Conservation (phyloP, 2,888 invertebrate genomes). For the Melolontha melolontha region DNA sequence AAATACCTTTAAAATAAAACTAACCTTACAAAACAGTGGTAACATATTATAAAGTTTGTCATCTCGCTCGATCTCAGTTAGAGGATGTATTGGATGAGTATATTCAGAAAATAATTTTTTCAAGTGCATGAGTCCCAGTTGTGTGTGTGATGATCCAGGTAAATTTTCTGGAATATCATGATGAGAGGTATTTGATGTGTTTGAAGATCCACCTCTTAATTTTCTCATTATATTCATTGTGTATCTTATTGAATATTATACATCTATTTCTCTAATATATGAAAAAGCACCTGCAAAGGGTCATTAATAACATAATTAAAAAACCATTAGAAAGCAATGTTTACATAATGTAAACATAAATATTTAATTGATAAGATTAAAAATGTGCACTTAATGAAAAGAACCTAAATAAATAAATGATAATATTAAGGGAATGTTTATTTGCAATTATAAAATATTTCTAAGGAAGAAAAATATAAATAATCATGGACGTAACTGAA, state of each 20-base stretch:
- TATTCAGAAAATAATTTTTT: slow-evolving; percentile 97
- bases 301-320: too few relatives aligned
- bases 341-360: slow-evolving; percentile 15
- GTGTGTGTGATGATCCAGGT: slow-evolving; percentile 80
- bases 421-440: too few relatives aligned
- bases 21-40: slow-evolving; percentile 96
- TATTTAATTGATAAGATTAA: slow-evolving; percentile 18
- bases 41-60: slow-evolving; percentile 97
- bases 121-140: slow-evolving; percentile 94
- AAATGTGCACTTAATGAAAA: too few relatives aligned
- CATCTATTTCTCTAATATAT: slow-evolving; percentile 9
- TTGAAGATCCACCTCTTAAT: slow-evolving; percentile 73
- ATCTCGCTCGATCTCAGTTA: slow-evolving; percentile 86
- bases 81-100: slow-evolving; percentile 86
- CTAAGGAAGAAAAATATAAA: neutral
- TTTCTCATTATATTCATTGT: slow-evolving; percentile 93
- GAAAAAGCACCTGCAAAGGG: slow-evolving; percentile 35
- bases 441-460: too few relatives aligned
- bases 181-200: slow-evolving; percentile 66
- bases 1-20: slow-evolving; percentile 35
- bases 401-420: too few relatives aligned
- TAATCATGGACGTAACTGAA: slow-evolving; percentile 23
- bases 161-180: slow-evolving; percentile 72
- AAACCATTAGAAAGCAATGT: neutral
- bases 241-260: slow-evolving; percentile 4